A percentile compares a stretch with the other conserved stretches of the same genome.
phyloP scores from a whole-genome alignment of 2,113 vertebrate genomes.

The Carettochelys insculpta region DNA sequence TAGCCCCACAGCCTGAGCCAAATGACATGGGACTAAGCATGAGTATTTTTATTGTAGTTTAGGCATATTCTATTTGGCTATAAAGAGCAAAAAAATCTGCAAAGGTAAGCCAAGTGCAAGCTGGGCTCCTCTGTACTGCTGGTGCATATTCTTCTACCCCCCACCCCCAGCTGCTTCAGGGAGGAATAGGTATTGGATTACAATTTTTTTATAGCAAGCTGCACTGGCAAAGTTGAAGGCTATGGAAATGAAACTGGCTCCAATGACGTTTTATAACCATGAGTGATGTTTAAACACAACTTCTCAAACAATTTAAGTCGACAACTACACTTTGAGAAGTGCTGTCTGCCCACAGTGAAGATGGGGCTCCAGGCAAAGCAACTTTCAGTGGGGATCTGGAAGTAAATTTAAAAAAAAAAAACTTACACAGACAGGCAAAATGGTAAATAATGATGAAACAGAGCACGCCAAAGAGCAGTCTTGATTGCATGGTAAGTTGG shows the following conservation, averaged over 20 bases:
- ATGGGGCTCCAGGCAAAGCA: background rate
- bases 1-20: background rate
- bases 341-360: background rate
- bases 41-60: background rate
- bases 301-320: background rate
- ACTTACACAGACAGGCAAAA: rapidly evolving
- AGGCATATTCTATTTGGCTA: background rate
- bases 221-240: no score
- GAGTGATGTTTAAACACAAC: background rate
- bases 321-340: background rate
- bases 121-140: background rate
- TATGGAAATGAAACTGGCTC: slow-evolving; percentile 19
- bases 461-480: rapidly evolving
- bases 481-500: background rate
- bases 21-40: background rate
- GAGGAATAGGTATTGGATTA: no score
- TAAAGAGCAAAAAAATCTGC: background rate
- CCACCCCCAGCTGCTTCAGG: no score
- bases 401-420: background rate
- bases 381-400: background rate
- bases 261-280: background rate
- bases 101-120: background rate
- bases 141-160: background rate
- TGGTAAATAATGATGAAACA: background rate
- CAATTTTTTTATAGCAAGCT: no score